These are phyloP conservation scores for Axinella damicornis DNA, from an alignment of 37 sponge, comb jelly and placozoan species.

Conservation along the genomic window DNA sequence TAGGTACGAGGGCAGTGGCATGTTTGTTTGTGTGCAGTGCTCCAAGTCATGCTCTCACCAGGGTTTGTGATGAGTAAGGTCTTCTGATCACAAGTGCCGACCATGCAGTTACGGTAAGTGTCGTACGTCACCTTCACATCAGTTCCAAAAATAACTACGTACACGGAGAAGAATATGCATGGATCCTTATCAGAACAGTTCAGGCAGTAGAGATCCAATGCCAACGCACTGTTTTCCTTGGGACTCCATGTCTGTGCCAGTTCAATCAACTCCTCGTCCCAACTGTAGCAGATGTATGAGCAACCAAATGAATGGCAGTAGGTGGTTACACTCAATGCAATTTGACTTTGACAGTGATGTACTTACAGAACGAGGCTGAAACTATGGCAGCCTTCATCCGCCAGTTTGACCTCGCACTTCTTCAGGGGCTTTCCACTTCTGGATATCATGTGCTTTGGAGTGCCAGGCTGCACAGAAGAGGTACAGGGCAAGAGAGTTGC, in stretches of 20 bases:
- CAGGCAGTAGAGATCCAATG: background rate
- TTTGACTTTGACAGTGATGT: background rate
- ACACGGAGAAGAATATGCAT: too few relatives aligned
- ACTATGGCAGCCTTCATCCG: conserved; percentile 72
- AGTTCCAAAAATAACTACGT: conserved; percentile 74
- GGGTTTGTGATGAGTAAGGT: conserved; percentile 88
- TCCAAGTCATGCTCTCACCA: conserved; percentile 53
- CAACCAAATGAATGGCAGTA: too few relatives aligned
- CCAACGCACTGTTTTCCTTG: conserved; percentile 72
- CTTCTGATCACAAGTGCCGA: conserved; percentile 72
- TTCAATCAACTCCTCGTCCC: conserved; percentile 88
- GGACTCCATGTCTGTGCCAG: conserved; percentile 89
- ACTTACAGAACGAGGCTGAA: conserved; percentile 81
- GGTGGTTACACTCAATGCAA: too few relatives aligned
- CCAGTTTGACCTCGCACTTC: conserved; percentile 81
- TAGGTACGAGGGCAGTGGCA: too few relatives aligned
- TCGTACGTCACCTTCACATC: conserved; percentile 82
- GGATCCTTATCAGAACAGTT: too few relatives aligned
- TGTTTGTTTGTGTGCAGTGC: background rate
- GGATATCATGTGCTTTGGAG: conserved; percentile 56
- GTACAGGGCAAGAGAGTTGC: too few relatives aligned
- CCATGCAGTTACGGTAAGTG: conserved; percentile 66
- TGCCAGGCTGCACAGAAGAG: conserved; percentile 32
- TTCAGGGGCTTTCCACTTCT: conserved; percentile 68
- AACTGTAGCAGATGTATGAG: too few relatives aligned